These are phyloP conservation scores for Phaonia tiefii DNA, from an alignment of 2,888 invertebrate genomes.

Conservation along the genomic window DNA sequence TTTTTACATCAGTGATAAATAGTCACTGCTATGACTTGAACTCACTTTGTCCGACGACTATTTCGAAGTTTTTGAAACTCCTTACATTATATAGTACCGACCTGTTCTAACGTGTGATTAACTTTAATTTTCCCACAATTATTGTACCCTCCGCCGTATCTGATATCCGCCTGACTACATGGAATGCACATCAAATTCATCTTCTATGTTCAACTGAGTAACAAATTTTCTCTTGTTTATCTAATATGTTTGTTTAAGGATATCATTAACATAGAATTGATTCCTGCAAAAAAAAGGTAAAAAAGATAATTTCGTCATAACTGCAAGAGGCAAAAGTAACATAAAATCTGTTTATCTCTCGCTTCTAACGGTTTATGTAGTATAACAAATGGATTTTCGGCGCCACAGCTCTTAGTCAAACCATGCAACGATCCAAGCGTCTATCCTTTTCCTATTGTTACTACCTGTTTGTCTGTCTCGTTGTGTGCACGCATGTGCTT, in stretches of 20 bases:
- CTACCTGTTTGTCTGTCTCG: constrained; percentile 54
- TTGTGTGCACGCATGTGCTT: constrained; percentile 41
- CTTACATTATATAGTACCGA: no score
- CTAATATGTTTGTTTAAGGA: constrained; percentile 35
- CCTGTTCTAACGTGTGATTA: no score
- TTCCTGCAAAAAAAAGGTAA: constrained; percentile 7
- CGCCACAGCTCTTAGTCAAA: constrained; percentile 71
- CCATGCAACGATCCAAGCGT: background rate
- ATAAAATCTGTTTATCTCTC: constrained; percentile 70
- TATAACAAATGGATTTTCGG: constrained; percentile 75
- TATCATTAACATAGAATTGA: constrained; percentile 18
- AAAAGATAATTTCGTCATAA: no score
- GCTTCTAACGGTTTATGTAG: constrained; percentile 74
- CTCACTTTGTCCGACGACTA: no score
- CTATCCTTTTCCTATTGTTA: background rate
- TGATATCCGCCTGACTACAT: no score
- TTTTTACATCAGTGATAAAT: no score
- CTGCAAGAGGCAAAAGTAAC: constrained; percentile 33
- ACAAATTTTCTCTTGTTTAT: constrained; percentile 3
- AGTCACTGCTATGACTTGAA: no score
- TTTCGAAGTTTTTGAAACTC: no score
- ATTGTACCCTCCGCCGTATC: no score
- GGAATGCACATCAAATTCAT: constrained; percentile 11
- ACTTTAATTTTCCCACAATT: constrained; percentile 11
- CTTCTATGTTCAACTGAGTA: background rate